Evolutionary conservation across 2,113 vertebrate genomes (phyloP), one percentile per base, ranked within the genome.

Genomic region (Scopus umbretta): DNA sequence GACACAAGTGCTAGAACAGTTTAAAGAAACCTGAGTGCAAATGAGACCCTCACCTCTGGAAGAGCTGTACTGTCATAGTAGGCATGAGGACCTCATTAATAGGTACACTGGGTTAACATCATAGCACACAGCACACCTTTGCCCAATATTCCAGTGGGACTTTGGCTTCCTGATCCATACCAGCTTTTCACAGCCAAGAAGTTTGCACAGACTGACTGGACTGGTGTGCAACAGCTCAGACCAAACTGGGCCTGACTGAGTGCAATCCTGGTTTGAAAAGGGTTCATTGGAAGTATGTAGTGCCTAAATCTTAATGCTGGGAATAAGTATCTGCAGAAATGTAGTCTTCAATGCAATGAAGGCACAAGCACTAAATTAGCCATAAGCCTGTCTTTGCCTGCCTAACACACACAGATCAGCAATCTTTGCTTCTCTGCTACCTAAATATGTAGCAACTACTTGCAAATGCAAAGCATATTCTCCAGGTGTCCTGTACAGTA

Each of bases 401-500:
- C n/a, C n/a, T 67, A 62, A 55, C 30, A 63, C 52, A 80, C 10
- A 72, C 7, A 40, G 36, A 72, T 67, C 29, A 91, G 72, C 50
- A 85, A 10, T 53, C 56, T 38, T 80, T 75, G 12, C 30, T 76
- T 52, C 58, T 92, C 55, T 80, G 45, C 22, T 63, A 62, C 1
- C 6, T 59, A 50, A 88, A 50, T 72, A 40, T 1, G 3, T 20
- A 89, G 27, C 84, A 92, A 17, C 70, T 92, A 94, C 65, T 89
- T 95, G 50, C 59, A 80, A 88, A 91, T 81, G 76, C 82, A 90
- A 86, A 90, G 78, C 75, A 18, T 27, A 22, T 58, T 88, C 80
- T 93, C 91, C 94, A 96, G 92, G 87, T 95, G 84, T 61, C 84
- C 84, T 38, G 32, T 43, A 81, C 71, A 65, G 80, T 17, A 86